Evolutionary conservation across 2,113 vertebrate genomes (phyloP).

Genomic region (Tetrax tetrax): DNA sequence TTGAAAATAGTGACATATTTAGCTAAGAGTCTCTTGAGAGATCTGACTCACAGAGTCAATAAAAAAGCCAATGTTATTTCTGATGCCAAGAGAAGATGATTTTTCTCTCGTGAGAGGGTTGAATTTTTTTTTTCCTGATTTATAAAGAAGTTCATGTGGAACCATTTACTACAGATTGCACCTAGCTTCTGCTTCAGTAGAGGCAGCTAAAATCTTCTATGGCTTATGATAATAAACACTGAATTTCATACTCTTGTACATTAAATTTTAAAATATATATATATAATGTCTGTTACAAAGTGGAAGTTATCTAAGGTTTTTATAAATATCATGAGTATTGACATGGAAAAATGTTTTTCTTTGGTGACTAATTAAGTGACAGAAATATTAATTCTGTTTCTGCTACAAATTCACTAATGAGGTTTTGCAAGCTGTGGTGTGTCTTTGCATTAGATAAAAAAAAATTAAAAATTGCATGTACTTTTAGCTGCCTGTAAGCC

Average conservation of each 20-base stretch:
- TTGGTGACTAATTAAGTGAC: background rate
- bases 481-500: background rate
- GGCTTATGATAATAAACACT: background rate
- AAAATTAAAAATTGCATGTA: background rate
- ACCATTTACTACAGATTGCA: background rate
- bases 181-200: background rate
- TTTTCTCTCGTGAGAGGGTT: background rate
- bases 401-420: background rate
- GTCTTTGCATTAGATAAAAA: background rate
- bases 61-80: background rate
- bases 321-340: background rate
- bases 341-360: background rate
- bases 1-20: constrained; percentile 37
- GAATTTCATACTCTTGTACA: background rate
- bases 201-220: background rate
- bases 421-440: background rate
- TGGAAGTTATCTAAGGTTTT: background rate
- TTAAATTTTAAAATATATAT: background rate
- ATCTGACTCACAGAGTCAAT: constrained; percentile 3
- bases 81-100: background rate
- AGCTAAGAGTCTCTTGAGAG: background rate
- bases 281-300: background rate
- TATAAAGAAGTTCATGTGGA: background rate
- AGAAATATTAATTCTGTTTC: background rate
- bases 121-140: background rate